Conservation (phyloP, 2,797 vertebrate species). For the Balearica regulorum region DNA sequence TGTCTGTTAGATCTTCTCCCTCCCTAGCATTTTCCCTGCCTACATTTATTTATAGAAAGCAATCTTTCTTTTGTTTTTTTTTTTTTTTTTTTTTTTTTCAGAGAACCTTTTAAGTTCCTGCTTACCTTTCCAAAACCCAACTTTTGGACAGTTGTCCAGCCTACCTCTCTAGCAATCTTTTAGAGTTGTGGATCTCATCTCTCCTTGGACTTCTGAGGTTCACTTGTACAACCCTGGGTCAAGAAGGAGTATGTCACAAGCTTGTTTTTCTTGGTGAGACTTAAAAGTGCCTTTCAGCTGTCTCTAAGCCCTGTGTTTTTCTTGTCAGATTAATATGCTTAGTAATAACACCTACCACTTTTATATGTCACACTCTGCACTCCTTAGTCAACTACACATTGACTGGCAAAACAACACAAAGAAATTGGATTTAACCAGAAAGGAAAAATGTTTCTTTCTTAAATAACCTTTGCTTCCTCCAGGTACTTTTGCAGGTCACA, state of each 20-base stretch:
- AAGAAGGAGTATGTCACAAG: neutral
- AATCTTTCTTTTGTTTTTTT: neutral
- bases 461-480: neutral
- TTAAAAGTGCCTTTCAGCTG: neutral
- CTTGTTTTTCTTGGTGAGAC: neutral
- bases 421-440: neutral
- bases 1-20: slow-evolving; percentile 42
- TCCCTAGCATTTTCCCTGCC: slow-evolving; percentile 4
- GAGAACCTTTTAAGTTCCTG: neutral
- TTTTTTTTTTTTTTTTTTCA: neutral
- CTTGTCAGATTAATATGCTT: slow-evolving; percentile 38
- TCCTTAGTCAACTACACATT: neutral
- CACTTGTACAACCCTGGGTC: neutral
- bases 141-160: neutral
- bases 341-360: slow-evolving; percentile 41
- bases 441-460: neutral
- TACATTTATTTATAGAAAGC: slow-evolving; percentile 41
- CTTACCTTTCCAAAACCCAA: neutral
- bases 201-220: neutral
- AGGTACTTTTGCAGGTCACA: neutral
- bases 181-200: neutral
- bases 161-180: neutral
- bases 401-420: neutral
- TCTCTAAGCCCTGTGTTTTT: slow-evolving; percentile 27
- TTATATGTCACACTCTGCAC: neutral